Base-by-base conservation (phyloP, 2,113 vertebrate genomes). In the Mystacornis crossleyi region DNA sequence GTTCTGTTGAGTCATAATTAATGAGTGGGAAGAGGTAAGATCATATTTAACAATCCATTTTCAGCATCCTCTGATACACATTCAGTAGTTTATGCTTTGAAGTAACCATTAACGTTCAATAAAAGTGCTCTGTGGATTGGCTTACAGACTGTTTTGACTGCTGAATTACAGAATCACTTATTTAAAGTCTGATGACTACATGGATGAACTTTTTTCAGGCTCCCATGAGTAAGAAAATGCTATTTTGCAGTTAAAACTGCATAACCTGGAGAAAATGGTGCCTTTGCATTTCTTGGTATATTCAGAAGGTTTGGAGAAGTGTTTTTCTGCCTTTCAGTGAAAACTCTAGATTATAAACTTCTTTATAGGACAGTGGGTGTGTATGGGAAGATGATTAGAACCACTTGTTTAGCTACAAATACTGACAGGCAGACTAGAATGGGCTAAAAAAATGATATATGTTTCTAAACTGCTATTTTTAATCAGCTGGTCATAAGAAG, bases 1-100 rank as follows among this genome's bases (percentile, higher is more conserved):
- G 31, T 85, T 83, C 85, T 91, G 33, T 70, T 95, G 95, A 96
- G 75, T 96, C 93, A 95, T 51, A 71, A 61, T 57, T 69, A 88
- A 83, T 0, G 20, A 60, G 93, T 94, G 67, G 90, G 90, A 93
- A 87, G 91, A 91, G 26, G 85, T 72, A 88, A 75, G 79, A 73
- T 82, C 36, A 10, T 86, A 48, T 61, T 90, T 94, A 95, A 64
- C 40, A 89, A 82, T 73, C 62, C 55, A 70, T 73, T 93, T 90
- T 31, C 34, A 78, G 67, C 42, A 62, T 70, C 4, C 1, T 38
- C 5, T 83, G 33, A 88, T 73, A 86, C 81, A 18, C 31, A 9
- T 90, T 80, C 55, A 62, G 55, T 81, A 65, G 57, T 64, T 85
- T 26, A 48, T 88, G 25, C 62, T 62, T 64, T 1, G 3, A 86